Base-by-base conservation (phyloP, 2,113 vertebrate species). In the Saccopteryx bilineata region DNA sequence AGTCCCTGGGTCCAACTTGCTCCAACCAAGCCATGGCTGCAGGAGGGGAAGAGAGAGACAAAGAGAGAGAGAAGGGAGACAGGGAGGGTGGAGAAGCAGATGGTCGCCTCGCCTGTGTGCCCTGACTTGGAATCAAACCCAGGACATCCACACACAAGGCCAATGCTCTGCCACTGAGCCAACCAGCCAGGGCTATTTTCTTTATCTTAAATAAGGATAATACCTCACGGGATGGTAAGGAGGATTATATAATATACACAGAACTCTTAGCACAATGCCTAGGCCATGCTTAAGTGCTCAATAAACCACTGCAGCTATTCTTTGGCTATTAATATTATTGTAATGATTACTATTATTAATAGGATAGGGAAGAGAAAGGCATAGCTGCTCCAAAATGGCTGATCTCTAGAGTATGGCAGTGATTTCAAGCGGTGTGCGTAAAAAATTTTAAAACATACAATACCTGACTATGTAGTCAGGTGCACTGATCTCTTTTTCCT, bases 161-260 rank as follows among this genome's bases (percentile, higher is more conserved):
- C 39, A 39, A 39, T 39, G 39, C 39, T 39, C 39, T 39, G 39
- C 39, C 39, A 39, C 39, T 39, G 39, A 39, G 39, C 39, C 39
- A 39, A 39, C 39, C 39, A 39, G 39, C 39, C 39, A 39, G 39
- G 39, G 39, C 39, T 39, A 39, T 39, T 63, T 81, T 76, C 68
- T 60, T 94, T 48, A 54, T 82, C 92, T 83, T 89, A 78, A 80
- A 50, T 74, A 65, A 90, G 9, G 18, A 63, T 23, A 69, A 46
- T 33, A 61, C n/a, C 18, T 91, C 19, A n/a, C 0, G 58, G 54
- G 46, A 33, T 10, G 28, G 54, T n/a, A 58, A 72, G 6, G 17
- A 75, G 15, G 33, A 78, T 88, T 31, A 84, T 1, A 82, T 10
- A 31, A 61, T n/a, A 12, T 28, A 58, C 12, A 46, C 4, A 79